These are phyloP conservation scores for Biston stratarius DNA, from an alignment of 2,888 invertebrate genomes.

Conservation along the genomic window DNA sequence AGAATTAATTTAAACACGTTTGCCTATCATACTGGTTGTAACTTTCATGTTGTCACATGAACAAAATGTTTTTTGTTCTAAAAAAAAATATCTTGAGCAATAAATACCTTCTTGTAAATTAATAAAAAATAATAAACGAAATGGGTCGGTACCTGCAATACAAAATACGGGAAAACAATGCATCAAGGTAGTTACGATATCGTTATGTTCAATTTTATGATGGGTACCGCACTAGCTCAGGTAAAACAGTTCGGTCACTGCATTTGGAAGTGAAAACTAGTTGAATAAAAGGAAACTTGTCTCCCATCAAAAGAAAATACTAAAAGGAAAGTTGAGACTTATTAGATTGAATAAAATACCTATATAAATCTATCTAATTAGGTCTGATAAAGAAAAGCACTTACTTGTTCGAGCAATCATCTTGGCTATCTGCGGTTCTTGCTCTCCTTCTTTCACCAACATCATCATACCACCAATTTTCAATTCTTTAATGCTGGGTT, in stretches of 20 bases:
- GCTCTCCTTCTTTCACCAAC: slow-evolving; percentile 52
- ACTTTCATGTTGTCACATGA: too few relatives aligned
- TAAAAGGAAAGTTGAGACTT: slow-evolving; percentile 6
- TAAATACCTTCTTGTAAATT: too few relatives aligned
- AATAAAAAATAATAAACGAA: not conserved
- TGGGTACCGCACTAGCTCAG: slow-evolving; percentile 14
- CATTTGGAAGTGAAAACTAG: not conserved
- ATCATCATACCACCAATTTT: slow-evolving; percentile 53
- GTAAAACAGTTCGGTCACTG: slow-evolving; percentile 21
- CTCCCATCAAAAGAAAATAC: not conserved
- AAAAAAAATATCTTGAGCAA: too few relatives aligned
- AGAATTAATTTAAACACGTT: too few relatives aligned
- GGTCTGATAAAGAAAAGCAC: slow-evolving; percentile 41
- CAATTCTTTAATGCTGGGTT: slow-evolving; percentile 48
- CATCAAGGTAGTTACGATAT: slow-evolving; percentile 7
- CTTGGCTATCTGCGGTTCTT: slow-evolving; percentile 54
- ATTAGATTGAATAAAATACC: slow-evolving; percentile 21
- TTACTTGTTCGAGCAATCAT: slow-evolving; percentile 60
- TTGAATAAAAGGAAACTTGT: not conserved
- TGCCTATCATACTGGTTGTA: too few relatives aligned
- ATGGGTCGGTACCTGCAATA: not conserved
- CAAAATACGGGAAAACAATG: slow-evolving; percentile 7
- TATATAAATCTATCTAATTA: slow-evolving; percentile 13
- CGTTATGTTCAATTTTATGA: slow-evolving; percentile 28
- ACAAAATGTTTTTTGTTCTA: too few relatives aligned